Evolutionary conservation across 2,888 invertebrate species (phyloP).

Genomic region (Bellardia bayeri): DNA sequence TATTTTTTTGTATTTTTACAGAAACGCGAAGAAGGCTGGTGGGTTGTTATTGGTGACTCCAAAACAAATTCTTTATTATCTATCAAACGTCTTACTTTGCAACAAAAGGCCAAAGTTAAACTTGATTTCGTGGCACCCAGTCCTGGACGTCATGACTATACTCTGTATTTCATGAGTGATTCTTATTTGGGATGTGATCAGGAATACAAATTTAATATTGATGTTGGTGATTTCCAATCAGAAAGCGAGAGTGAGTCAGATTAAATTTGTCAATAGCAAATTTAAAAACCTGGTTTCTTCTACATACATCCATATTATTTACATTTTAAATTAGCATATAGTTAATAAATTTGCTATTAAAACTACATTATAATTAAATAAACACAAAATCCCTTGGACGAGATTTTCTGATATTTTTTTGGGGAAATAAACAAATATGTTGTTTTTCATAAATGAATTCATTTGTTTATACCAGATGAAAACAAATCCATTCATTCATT

Average conservation of each 20-base stretch:
- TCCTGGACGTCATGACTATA: slow-evolving; percentile 95
- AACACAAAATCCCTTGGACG: not conserved
- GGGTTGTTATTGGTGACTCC: slow-evolving; percentile 99
- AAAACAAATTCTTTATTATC: slow-evolving; percentile 96
- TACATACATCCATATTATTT: slow-evolving; percentile 25
- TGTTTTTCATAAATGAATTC: too few relatives aligned
- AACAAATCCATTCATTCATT: too few relatives aligned
- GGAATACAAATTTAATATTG: slow-evolving; percentile 96
- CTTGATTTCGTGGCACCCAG: slow-evolving; percentile 94
- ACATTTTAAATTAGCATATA: slow-evolving; percentile 34
- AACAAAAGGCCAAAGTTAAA: slow-evolving; percentile 93
- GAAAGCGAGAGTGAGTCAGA: slow-evolving; percentile 87
- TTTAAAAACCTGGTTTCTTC: not conserved
- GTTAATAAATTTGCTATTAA: not conserved
- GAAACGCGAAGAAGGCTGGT: slow-evolving; percentile 97
- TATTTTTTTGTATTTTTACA: slow-evolving; percentile 81
- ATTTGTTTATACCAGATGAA: too few relatives aligned
- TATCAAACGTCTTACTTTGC: slow-evolving; percentile 97
- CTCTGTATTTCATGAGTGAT: slow-evolving; percentile 99
- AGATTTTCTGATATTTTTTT: not conserved
- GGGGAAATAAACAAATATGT: not conserved
- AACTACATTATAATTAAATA: not conserved
- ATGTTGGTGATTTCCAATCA: slow-evolving; percentile 91
- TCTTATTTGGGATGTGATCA: slow-evolving; percentile 99
- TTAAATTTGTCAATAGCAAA: slow-evolving; percentile 79